Evolutionary conservation across 2,888 invertebrate species (phyloP).

Genomic region (Philereme vetulata): DNA sequence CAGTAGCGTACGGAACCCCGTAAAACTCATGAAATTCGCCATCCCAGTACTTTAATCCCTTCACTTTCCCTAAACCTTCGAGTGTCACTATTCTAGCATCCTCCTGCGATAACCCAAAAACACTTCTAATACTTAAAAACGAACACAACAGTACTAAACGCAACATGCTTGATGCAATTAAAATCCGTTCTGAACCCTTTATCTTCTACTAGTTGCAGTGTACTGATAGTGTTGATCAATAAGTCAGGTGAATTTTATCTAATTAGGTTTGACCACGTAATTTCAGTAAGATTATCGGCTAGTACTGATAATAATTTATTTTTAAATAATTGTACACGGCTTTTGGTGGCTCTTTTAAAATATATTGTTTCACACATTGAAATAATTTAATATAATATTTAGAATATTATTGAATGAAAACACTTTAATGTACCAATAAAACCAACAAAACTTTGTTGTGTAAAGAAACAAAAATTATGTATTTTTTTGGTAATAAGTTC

Average conservation of each 20-base stretch:
- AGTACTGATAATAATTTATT: not conserved
- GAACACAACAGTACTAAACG: constrained; percentile 45
- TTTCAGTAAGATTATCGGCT: constrained; percentile 8
- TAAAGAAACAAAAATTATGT: too few species aligned
- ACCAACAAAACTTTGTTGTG: too few species aligned
- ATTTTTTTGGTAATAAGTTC: too few species aligned
- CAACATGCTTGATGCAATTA: constrained; percentile 49
- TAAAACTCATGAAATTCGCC: constrained; percentile 73
- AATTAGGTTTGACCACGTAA: constrained; percentile 39
- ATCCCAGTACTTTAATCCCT: constrained; percentile 71
- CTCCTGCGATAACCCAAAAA: constrained; percentile 38
- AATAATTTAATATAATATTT: too few species aligned
- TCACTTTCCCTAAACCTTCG: constrained; percentile 58
- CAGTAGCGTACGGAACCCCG: constrained; percentile 69
- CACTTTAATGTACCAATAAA: too few species aligned
- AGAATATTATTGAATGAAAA: too few species aligned
- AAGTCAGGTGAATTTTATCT: constrained; percentile 35
- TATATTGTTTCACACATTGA: too few species aligned
- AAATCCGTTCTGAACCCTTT: constrained; percentile 30
- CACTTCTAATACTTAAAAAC: constrained; percentile 26
- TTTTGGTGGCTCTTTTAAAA: too few species aligned
- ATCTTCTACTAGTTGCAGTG: constrained; percentile 33
- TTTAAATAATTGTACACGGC: not conserved
- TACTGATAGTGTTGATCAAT: constrained; percentile 32
- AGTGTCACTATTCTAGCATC: constrained; percentile 53